phyloP scores from a whole-genome alignment of 2,888 invertebrate genomes.

The Stenodema calcarata region DNA sequence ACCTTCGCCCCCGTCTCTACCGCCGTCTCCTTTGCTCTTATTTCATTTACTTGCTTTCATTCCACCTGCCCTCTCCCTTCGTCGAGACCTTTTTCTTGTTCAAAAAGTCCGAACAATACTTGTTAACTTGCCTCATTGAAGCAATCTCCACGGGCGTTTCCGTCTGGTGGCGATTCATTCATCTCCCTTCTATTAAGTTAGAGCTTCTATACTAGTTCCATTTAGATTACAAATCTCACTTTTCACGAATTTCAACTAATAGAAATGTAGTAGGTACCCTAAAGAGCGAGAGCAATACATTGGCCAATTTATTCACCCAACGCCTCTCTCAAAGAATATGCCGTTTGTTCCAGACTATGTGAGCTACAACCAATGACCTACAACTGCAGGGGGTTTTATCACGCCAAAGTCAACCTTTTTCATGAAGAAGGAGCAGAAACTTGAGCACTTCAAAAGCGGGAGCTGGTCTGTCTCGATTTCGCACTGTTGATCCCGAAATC shows the following conservation, averaged over 20 bases:
- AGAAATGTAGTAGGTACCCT: too few relatives aligned
- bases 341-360: too few relatives aligned
- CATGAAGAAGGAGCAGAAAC: too few relatives aligned
- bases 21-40: constrained; percentile 23
- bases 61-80: constrained; percentile 12
- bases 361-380: too few relatives aligned
- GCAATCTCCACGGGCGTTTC: not conserved
- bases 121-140: constrained; percentile 6
- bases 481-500: too few relatives aligned
- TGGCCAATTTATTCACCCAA: too few relatives aligned
- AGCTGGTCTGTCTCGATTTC: too few relatives aligned
- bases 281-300: too few relatives aligned
- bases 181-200: not conserved
- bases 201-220: not conserved
- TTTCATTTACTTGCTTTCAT: constrained; percentile 36
- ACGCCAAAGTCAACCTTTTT: too few relatives aligned
- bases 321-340: too few relatives aligned
- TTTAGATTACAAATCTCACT: not conserved
- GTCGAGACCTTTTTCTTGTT: not conserved
- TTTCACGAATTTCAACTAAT: not conserved
- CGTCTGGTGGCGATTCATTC: not conserved
- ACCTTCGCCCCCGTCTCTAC: constrained; percentile 40
- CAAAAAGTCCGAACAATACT: constrained; percentile 8
- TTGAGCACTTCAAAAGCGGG: too few relatives aligned
- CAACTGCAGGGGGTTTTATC: too few relatives aligned